These are phyloP conservation scores for Tridacna gigas DNA, from an alignment of 2,888 invertebrate genomes.

Conservation along the genomic window DNA sequence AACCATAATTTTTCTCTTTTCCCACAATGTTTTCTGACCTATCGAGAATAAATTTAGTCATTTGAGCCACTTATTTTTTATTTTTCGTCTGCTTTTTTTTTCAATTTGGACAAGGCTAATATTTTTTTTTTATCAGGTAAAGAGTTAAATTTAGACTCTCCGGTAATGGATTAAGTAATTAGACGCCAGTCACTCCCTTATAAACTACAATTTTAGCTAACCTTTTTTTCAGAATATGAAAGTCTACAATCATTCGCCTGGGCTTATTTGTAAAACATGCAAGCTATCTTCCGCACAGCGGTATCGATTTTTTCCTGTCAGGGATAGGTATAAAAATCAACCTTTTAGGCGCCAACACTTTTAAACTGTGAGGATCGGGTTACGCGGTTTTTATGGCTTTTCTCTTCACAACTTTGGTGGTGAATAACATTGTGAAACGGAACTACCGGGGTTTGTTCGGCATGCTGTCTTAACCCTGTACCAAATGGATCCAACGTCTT, in stretches of 20 bases:
- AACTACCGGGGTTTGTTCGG: no score
- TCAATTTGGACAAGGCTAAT: neutral
- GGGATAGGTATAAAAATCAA: slow-evolving; percentile 40
- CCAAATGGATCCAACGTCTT: no score
- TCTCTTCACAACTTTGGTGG: no score
- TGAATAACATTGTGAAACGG: no score
- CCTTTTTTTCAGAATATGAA: neutral
- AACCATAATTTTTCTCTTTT: no score
- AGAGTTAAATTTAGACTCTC: neutral
- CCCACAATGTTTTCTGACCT: no score
- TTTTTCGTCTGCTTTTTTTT: neutral
- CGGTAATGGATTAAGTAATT: neutral
- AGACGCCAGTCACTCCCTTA: neutral
- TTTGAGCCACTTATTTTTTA: no score
- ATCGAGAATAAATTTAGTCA: no score
- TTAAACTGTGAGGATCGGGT: slow-evolving; percentile 26
- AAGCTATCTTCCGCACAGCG: slow-evolving; percentile 46
- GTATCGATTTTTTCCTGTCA: slow-evolving; percentile 31
- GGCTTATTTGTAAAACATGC: slow-evolving; percentile 43
- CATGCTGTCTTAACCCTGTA: no score
- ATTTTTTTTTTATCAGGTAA: neutral
- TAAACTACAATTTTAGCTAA: neutral
- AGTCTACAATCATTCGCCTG: neutral
- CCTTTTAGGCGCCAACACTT: slow-evolving; percentile 47
- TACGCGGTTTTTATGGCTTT: neutral